Evolutionary conservation across 2,113 vertebrate genomes (phyloP).

Genomic region (Sigmodon hispidus): DNA sequence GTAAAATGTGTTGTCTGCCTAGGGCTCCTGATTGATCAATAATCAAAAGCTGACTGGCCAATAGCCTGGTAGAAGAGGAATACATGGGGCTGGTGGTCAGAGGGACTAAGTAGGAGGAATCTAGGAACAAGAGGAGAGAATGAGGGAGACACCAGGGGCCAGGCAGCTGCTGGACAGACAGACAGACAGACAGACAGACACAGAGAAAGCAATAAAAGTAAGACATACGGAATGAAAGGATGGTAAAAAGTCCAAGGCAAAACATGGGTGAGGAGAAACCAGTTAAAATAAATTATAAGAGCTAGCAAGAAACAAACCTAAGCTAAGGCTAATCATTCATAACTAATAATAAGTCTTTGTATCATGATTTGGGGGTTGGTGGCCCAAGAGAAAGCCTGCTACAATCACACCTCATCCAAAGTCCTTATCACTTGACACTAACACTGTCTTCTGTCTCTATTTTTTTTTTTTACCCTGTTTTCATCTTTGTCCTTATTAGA

Average conservation of each 20-base stretch:
- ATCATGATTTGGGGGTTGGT: background rate
- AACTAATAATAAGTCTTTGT: background rate
- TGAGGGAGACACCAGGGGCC: background rate
- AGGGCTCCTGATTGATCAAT: background rate
- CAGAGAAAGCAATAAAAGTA: background rate
- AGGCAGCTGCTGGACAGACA: background rate
- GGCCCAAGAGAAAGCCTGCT: background rate
- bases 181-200: background rate
- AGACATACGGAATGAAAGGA: background rate
- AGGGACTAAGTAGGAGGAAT: background rate
- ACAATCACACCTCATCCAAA: background rate
- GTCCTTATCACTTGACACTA: background rate
- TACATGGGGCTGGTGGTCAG: background rate
- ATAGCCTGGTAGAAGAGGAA: background rate
- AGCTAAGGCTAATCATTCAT: background rate
- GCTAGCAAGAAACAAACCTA: background rate
- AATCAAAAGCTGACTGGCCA: background rate
- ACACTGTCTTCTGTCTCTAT: background rate
- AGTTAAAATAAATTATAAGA: background rate
- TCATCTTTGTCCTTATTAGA: background rate
- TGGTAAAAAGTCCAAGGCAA: background rate
- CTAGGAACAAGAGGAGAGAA: background rate
- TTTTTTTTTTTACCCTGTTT: background rate
- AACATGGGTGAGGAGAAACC: background rate
- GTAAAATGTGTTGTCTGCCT: background rate